Percentiles rank a stretch among this genome's conserved stretches.
These are phyloP conservation scores for Hirtodrosophila duncani DNA, from an alignment of 2,888 invertebrate genomes.

Conservation along the genomic window DNA sequence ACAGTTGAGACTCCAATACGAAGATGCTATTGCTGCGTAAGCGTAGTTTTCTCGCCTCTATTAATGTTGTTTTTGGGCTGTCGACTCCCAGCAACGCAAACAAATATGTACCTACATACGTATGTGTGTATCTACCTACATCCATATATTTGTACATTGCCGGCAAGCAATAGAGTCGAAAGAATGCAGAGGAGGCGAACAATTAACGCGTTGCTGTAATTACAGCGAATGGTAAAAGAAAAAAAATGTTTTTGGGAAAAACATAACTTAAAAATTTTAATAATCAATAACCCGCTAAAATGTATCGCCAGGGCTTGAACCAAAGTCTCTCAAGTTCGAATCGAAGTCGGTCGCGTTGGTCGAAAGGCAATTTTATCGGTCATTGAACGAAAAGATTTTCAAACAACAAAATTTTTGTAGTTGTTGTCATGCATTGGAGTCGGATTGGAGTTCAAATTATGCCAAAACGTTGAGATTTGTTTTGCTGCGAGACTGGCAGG, in stretches of 20 bases:
- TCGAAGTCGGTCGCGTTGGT: conserved; percentile 24
- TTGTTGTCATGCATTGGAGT: too few species aligned
- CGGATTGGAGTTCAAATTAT: too few species aligned
- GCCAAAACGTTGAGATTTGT: conserved; percentile 15
- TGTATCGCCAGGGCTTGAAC: conserved; percentile 36
- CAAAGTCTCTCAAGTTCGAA: neutral
- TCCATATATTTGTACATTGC: neutral
- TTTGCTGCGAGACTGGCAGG: neutral
- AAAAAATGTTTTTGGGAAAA: conserved; percentile 26
- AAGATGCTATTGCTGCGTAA: conserved; percentile 48
- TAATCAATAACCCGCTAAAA: conserved; percentile 73
- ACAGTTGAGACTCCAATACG: conserved; percentile 13
- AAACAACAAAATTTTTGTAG: neutral
- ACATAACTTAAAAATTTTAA: conserved; percentile 49
- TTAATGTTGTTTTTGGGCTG: conserved; percentile 43
- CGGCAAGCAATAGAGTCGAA: conserved; percentile 21
- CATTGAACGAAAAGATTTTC: conserved; percentile 52
- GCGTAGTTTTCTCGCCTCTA: conserved; percentile 66
- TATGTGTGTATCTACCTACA: conserved; percentile 11
- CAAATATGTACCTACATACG: conserved; percentile 52
- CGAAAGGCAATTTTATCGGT: conserved; percentile 63
- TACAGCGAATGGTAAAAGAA: conserved; percentile 59
- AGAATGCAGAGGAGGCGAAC: conserved; percentile 57
- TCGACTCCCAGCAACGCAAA: conserved; percentile 32
- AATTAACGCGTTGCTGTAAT: conserved; percentile 71